Base-by-base conservation (phyloP, 1,140 invertebrate species). In the Penaeus japonicus region DNA sequence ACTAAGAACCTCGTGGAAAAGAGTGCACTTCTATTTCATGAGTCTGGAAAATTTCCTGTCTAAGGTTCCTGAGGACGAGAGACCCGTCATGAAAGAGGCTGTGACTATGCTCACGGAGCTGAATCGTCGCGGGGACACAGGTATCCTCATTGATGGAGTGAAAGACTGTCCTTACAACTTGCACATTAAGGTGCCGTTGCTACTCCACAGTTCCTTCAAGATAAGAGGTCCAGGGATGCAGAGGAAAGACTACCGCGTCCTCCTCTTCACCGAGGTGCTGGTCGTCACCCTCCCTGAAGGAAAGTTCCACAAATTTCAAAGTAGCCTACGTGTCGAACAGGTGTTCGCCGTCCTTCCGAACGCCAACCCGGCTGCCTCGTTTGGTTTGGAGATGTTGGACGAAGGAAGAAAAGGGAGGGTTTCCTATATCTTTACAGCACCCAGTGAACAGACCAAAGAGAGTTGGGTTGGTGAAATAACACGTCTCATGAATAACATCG, bases 21-120 rank as follows among this genome's bases (percentile, higher is more conserved):
- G 84, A 39, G 4, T 85, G 4, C 84, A 85, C 73, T 85, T 35
- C 55, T 85, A 85, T 53, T 85, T 57, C 54, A 85, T 79, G 84
- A 85, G 17, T 27, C 35, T 85, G 1, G 84, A 85, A 30, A 85
- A 59, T 17, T 32, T 85, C 17, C 7, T 62, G 15, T 30, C 32
- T 1, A 77, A 27, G 4, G 70, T 59, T 10, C 53, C 70, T 20
- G 35, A 12, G 10, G 84, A 79, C 2, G 75, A 79, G 22, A 77
- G 24, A 75, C 18, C 1, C 24, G 10, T 39, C 24, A 22, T 78
- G 20, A 39, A 77, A 20, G 65, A 57, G 47, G 47, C 35, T 2
- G 55, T 85, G 10, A 30, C 77, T 4, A n/a, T 85, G 30, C 70
- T 85, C 2, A 39, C 32, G 20, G 54, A 79, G 4, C 24, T 59